These are phyloP conservation scores for Acanthurus leucopareius DNA, from an alignment of 2,797 vertebrate species.

Conservation along the genomic window DNA sequence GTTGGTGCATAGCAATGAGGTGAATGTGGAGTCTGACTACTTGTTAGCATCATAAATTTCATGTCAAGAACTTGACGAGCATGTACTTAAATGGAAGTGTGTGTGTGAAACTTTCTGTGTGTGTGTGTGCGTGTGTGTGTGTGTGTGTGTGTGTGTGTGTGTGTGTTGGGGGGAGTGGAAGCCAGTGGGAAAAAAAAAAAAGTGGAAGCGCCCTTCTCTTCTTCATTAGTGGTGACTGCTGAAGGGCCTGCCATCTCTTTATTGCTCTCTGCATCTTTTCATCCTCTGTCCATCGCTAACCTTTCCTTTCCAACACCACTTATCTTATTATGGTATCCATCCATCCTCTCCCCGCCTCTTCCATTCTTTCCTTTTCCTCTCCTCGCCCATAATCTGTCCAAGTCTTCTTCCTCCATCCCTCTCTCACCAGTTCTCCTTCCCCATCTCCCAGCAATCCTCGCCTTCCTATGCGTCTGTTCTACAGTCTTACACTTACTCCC, in stretches of 20 bases:
- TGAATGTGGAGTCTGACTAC: conserved; percentile 34
- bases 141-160: conserved; percentile 27
- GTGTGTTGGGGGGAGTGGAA: conserved; percentile 45
- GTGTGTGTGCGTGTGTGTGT: no score
- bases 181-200: no score
- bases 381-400: neutral
- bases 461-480: conserved; percentile 17
- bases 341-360: neutral
- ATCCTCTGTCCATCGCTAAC: conserved; percentile 52
- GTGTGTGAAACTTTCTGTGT: conserved; percentile 7
- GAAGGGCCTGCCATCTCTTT: conserved; percentile 53
- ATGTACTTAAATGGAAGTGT: conserved; percentile 20
- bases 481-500: conserved; percentile 18
- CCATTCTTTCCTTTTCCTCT: neutral
- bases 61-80: conserved; percentile 45
- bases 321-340: conserved; percentile 11
- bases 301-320: conserved; percentile 33
- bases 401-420: neutral
- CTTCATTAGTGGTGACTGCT: conserved; percentile 79
- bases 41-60: conserved; percentile 39
- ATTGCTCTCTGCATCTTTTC: conserved; percentile 44
- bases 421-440: neutral
- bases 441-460: conserved; percentile 22
- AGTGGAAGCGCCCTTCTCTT: conserved; percentile 75
- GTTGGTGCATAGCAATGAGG: conserved; percentile 48